Evolutionary conservation across 2,888 invertebrate species (phyloP), one percentile per base, ranked within the genome.

Genomic region (Scaptomyza polygonia): DNA sequence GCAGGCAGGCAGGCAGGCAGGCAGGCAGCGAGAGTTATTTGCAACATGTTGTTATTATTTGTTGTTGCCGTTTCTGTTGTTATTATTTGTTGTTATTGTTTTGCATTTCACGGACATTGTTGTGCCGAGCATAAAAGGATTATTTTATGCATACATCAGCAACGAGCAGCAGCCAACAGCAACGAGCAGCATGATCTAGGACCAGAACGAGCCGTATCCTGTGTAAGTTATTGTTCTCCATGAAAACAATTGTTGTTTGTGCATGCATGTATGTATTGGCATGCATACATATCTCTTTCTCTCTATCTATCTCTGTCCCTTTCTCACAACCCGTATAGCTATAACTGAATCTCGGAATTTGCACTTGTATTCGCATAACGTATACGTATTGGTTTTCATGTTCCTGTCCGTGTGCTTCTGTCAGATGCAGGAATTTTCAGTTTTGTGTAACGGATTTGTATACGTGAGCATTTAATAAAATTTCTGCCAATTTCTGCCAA

Each of bases 21-120:
- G 29, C 6, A 14, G 61, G 40, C 40, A 64, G 61, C 66, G 39
- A 49, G 55, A 57, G 57, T 56, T 67, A 66, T 67, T 77, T 42
- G 61, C 65, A 73, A 76, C 73, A 76, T 73, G 85, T 64, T 66
- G 54, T 57, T 52, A 61, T 54, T 66, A 72, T 52, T 43, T 63
- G 63, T 67, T 69, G 70, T 62, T 80, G 47, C 58, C 63, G 59
- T 47, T 65, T 32, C 39, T 64, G 72, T 21, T 61, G 67, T 63
- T 78, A 86, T 67, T 82, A 71, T 87, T 87, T 73, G 67, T 73
- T 88, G 80, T 84, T 88, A 83, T 87, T 84, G 87, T 86, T 88
- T 88, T 85, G 86, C 86, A 88, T 88, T 85, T 85, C 84, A 88
- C 88, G 84, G 88, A 85, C 88, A 88, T 88, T 85, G 84, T 85